A percentile compares a stretch with the other conserved stretches of the same genome.
Conservation (phyloP, 2,113 vertebrate genomes). For the Clinocottus analis region DNA sequence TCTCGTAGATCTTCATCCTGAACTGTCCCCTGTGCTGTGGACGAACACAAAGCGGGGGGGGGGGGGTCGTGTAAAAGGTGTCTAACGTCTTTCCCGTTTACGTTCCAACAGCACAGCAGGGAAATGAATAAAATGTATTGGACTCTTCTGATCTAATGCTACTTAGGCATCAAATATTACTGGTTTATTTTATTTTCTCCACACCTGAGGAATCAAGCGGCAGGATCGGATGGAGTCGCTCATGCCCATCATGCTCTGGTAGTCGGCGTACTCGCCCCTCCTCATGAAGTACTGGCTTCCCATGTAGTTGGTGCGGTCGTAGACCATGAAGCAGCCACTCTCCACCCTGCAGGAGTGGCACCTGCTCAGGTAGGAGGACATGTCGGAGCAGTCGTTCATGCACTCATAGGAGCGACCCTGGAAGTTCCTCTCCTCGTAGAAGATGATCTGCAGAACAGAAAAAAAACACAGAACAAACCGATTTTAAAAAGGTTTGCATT, state of each 20-base stretch:
- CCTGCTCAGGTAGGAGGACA: slow-evolving; percentile 76
- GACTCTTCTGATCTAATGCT: neutral
- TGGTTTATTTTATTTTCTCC: neutral
- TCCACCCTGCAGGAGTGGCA: slow-evolving; percentile 81
- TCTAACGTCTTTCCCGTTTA: no score
- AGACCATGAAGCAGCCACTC: slow-evolving; percentile 82
- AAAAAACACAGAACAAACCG: neutral
- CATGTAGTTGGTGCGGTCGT: slow-evolving; percentile 75
- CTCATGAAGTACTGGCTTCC: slow-evolving; percentile 77
- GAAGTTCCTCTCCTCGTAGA: slow-evolving; percentile 81
- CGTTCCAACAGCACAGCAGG: neutral
- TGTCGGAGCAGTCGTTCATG: slow-evolving; percentile 74
- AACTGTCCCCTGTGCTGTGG: slow-evolving; percentile 61
- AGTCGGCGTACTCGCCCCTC: slow-evolving; percentile 77
- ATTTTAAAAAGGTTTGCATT: neutral
- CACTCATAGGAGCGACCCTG: slow-evolving; percentile 75
- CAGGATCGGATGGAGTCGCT: slow-evolving; percentile 77
- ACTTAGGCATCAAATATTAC: neutral
- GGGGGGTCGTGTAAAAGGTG: no score
- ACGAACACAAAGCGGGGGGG: neutral
- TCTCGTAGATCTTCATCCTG: slow-evolving; percentile 72
- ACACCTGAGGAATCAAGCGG: slow-evolving; percentile 75
- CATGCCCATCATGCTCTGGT: slow-evolving; percentile 52
- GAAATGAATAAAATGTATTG: neutral
- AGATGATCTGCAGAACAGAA: slow-evolving; percentile 63